Evolutionary conservation across 1,140 invertebrate genomes (phyloP).

Genomic region (Atta colombica): DNA sequence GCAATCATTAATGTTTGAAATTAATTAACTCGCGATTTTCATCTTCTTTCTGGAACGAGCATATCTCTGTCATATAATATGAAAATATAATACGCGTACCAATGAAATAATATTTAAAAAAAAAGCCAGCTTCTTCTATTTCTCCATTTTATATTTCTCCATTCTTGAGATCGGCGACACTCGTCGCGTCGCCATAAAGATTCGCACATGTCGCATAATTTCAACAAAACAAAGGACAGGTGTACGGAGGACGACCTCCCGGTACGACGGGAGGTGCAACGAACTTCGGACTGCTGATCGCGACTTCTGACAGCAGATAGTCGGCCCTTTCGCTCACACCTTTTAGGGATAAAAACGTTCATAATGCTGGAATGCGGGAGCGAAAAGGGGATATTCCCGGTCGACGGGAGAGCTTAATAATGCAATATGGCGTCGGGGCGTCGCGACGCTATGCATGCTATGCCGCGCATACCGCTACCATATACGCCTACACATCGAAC

Average conservation of each 20-base stretch:
- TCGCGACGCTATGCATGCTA: slow-evolving; percentile 84
- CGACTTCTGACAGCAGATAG: slow-evolving; percentile 7
- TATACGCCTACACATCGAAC: slow-evolving; percentile 79
- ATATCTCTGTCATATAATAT: not conserved
- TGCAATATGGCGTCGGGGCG: slow-evolving; percentile 85
- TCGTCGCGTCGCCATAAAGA: too few species aligned
- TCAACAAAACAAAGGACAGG: slow-evolving; percentile 5
- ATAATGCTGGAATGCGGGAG: slow-evolving; percentile 85
- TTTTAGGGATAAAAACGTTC: slow-evolving; percentile 84
- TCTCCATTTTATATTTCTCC: not conserved
- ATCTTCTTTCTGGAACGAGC: not conserved
- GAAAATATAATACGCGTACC: too few species aligned
- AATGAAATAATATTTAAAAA: slow-evolving; percentile 12
- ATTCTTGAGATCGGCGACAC: not conserved
- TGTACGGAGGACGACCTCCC: not conserved
- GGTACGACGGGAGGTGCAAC: slow-evolving; percentile 17
- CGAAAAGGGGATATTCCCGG: slow-evolving; percentile 50
- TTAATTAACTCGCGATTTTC: slow-evolving; percentile 41
- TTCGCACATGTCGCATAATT: not conserved
- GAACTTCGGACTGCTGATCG: slow-evolving; percentile 48
- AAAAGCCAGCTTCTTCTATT: not conserved
- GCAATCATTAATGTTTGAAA: slow-evolving; percentile 40
- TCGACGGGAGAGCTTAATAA: slow-evolving; percentile 83
- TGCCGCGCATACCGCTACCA: slow-evolving; percentile 83
- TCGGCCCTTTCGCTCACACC: slow-evolving; percentile 57